Evolutionary conservation across 2,888 invertebrate genomes (phyloP), one percentile per base, ranked within the genome.

Genomic region (Tortricodes alternella): DNA sequence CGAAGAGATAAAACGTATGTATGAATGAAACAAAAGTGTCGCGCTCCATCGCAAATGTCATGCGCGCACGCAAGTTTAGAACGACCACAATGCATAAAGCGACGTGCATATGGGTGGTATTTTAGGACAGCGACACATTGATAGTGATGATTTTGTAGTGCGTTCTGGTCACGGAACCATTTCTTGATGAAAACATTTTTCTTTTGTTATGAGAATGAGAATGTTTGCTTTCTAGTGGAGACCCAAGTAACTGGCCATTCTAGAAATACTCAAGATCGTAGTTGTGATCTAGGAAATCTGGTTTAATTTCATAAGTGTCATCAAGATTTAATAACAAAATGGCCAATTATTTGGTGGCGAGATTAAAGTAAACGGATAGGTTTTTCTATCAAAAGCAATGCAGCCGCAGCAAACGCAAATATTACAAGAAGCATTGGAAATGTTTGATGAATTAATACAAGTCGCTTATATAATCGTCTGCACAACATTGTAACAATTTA

Each of bases 1-100:
- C 9, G 19, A 7, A 44, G 27, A 48, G 48, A 48, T 48, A 55
- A 55, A 55, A 55, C 55, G 48, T 41, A 15, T 41, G 55, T 55
- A 38, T 55, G 48, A 48, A 55, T 55, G 55, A 48, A 55, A 55
- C 55, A 55, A 55, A 55, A 55, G 55, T 48, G 53, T 55, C 34
- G 24, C 53, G 53, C 39, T 19, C 34, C 53, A 55, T 55, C 41
- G 53, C 53, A 55, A 55, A 55, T 55, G 53, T 55, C 53, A 55
- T 27, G 52, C 52, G 52, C n/a, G 7, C n/a, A 21, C 32, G 18
- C 38, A 16, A 27, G 49, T 50, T 41, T 46, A 35, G 38, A 27
- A 43, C 35, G 35, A 21, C 32, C 50, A 38, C 50, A 50, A 50
- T 34, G 46, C 46, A 19, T 34, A 41, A 24, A 48, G 23, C 24